phyloP scores from a whole-genome alignment of 2,888 invertebrate species.

The Polymixis lichenea region DNA sequence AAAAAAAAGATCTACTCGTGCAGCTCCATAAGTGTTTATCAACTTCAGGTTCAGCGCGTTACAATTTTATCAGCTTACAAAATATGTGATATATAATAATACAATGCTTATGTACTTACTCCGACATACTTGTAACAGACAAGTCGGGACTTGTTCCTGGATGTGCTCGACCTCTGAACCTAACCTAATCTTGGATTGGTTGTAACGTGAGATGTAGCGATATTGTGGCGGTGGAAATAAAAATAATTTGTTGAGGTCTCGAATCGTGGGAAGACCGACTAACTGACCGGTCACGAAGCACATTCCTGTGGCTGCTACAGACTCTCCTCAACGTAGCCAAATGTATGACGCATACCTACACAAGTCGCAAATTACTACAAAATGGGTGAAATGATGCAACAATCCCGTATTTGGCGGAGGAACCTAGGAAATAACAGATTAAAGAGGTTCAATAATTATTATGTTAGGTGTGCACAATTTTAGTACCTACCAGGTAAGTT shows the following conservation, averaged over 20 bases:
- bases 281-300: constrained; percentile 71
- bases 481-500: neutral
- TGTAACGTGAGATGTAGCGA: constrained; percentile 69
- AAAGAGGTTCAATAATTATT: neutral
- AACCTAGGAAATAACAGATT: neutral
- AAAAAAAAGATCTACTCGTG: constrained; percentile 19
- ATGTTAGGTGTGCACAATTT: neutral
- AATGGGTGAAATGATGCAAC: constrained; percentile 10
- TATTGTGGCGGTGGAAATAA: constrained; percentile 66
- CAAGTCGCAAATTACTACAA: constrained; percentile 5
- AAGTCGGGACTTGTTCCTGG: constrained; percentile 66
- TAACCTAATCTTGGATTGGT: constrained; percentile 56
- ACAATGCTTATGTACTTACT: constrained; percentile 9
- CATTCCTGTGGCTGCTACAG: constrained; percentile 66
- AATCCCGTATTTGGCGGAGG: neutral
- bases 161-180: constrained; percentile 78
- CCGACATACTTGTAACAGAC: constrained; percentile 40
- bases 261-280: constrained; percentile 61
- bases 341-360: constrained; percentile 40
- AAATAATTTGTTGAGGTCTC: constrained; percentile 65
- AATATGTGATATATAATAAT: constrained; percentile 26
- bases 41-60: constrained; percentile 13
- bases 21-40: constrained; percentile 23
- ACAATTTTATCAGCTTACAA: constrained; percentile 22
- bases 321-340: constrained; percentile 23